Conservation (phyloP, 2,888 invertebrate genomes). For the Cyrtodaria siliqua region DNA sequence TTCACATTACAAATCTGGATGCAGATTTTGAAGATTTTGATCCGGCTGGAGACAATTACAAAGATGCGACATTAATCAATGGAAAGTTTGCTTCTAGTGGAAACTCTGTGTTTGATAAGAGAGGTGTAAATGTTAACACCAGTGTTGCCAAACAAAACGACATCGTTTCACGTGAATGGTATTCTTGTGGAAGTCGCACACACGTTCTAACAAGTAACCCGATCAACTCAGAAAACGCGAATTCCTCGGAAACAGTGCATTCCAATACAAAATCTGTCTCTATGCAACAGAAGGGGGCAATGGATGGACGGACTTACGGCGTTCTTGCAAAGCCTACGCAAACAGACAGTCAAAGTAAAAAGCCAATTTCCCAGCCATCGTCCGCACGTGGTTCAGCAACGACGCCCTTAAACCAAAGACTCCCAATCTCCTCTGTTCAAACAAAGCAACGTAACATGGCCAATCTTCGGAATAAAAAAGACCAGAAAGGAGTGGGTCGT, state of each 20-base stretch:
- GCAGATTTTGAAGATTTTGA: constrained; percentile 38
- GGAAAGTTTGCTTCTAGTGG: too few relatives aligned
- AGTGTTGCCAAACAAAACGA: too few relatives aligned
- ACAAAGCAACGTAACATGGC: constrained; percentile 16
- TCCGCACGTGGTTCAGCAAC: background rate
- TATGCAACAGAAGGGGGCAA: background rate
- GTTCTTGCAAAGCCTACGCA: background rate
- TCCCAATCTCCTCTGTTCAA: constrained; percentile 20
- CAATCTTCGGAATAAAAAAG: constrained; percentile 26
- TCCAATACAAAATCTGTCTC: too few relatives aligned
- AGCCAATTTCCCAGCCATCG: too few relatives aligned
- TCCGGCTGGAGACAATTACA: constrained; percentile 10
- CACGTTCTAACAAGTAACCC: too few relatives aligned
- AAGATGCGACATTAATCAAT: background rate
- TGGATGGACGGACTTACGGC: background rate
- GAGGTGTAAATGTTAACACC: too few relatives aligned
- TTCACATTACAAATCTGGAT: constrained; percentile 40
- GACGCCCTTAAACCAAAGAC: constrained; percentile 26
- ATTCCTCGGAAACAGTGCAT: too few relatives aligned
- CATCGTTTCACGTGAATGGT: too few relatives aligned
- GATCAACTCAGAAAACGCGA: too few relatives aligned
- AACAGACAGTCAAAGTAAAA: constrained; percentile 14
- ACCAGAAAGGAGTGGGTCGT: constrained; percentile 41
- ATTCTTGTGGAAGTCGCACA: too few relatives aligned
- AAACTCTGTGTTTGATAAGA: too few relatives aligned